Evolutionary conservation across 2,113 vertebrate genomes (phyloP).

Genomic region (Egretta garzetta): DNA sequence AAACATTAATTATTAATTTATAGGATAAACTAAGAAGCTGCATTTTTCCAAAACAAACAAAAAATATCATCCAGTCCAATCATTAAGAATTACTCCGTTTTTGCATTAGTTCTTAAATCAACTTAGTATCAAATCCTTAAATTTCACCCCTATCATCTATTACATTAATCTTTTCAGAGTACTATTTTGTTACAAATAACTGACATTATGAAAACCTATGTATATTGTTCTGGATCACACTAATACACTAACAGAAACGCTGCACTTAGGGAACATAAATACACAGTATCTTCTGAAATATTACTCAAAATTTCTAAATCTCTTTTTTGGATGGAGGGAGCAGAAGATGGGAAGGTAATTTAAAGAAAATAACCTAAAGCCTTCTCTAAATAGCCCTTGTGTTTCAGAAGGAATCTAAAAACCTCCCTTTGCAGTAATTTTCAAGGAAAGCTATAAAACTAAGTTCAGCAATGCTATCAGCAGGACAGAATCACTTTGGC

Average conservation of each 20-base stretch:
- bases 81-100: neutral
- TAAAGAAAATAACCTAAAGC: neutral
- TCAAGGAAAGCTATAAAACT: neutral
- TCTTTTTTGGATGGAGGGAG: neutral
- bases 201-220: neutral
- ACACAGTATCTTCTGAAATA: neutral
- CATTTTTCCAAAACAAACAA: neutral
- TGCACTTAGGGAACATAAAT: neutral
- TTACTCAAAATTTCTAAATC: neutral
- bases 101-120: neutral
- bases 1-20: neutral
- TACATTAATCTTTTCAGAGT: neutral
- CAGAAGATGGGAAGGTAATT: neutral
- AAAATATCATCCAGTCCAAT: neutral
- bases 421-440: neutral
- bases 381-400: neutral
- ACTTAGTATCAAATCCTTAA: neutral
- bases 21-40: neutral
- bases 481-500: neutral
- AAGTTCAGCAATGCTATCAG: neutral
- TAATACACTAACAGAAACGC: neutral
- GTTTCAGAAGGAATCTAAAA: neutral
- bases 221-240: neutral
- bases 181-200: neutral
- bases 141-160: neutral